These are phyloP conservation scores for Brachyalestes nurse DNA, from an alignment of 2,797 vertebrate genomes.

Conservation along the genomic window DNA sequence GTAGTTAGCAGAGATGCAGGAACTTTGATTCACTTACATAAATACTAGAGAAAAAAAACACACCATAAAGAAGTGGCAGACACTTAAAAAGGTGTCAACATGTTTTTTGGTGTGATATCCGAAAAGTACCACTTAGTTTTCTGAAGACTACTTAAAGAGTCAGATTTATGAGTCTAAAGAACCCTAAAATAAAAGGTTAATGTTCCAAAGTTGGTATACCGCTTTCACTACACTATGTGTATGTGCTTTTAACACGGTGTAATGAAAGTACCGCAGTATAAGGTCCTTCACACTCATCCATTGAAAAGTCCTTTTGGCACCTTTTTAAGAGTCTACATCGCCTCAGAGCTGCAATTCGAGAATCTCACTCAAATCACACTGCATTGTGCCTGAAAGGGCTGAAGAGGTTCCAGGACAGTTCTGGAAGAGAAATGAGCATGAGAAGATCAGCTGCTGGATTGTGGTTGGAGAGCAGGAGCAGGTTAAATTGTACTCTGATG, in stretches of 20 bases:
- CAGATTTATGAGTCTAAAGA: too few relatives aligned
- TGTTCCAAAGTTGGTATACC: not conserved
- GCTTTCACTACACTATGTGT: too few relatives aligned
- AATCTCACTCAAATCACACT: not conserved
- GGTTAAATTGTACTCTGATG: constrained; percentile 20
- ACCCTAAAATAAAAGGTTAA: too few relatives aligned
- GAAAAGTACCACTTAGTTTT: too few relatives aligned
- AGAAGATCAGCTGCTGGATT: not conserved
- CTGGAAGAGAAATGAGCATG: not conserved
- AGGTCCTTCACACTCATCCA: not conserved
- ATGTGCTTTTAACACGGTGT: too few relatives aligned
- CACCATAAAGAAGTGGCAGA: too few relatives aligned
- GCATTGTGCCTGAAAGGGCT: not conserved
- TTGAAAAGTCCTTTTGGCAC: not conserved
- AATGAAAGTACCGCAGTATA: not conserved
- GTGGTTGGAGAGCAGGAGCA: constrained; percentile 3
- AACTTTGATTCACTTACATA: too few relatives aligned
- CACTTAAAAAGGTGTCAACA: too few relatives aligned
- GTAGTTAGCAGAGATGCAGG: too few relatives aligned
- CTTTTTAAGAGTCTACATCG: not conserved
- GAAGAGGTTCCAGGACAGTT: not conserved
- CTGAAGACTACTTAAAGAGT: too few relatives aligned
- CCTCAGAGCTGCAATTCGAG: not conserved
- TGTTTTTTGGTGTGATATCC: too few relatives aligned
- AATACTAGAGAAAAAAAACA: too few relatives aligned